phyloP scores from a whole-genome alignment of 2,113 vertebrate species.

The Engraulis encrasicolus region DNA sequence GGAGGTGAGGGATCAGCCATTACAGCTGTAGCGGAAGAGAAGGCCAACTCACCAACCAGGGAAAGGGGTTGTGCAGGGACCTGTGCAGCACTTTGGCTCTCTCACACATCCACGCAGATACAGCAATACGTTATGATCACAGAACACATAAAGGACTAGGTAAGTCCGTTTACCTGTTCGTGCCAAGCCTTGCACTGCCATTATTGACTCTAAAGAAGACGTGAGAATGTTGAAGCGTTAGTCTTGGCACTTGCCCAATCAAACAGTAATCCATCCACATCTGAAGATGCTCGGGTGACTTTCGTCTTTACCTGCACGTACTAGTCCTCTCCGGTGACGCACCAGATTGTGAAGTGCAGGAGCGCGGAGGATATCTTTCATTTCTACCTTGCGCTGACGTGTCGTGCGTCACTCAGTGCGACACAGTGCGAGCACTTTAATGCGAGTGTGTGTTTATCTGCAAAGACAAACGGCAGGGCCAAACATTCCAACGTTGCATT shows the following conservation, averaged over 20 bases:
- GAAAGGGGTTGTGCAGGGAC: not conserved
- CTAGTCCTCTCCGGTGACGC: no score
- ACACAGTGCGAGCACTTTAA: not conserved
- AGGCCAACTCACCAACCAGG: not conserved
- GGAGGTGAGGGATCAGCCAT: conserved; percentile 32
- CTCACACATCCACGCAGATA: not conserved
- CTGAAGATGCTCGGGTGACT: no score
- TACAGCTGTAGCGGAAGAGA: not conserved
- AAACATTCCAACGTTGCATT: not conserved
- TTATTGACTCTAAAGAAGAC: no score
- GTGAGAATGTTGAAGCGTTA: no score
- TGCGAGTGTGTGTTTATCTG: not conserved
- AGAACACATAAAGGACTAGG: not conserved
- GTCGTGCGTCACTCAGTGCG: not conserved
- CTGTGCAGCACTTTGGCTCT: not conserved
- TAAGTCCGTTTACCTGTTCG: not conserved
- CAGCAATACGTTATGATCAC: not conserved
- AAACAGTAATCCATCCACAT: no score
- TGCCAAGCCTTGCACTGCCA: not conserved
- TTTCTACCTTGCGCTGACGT: no score
- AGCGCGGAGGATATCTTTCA: no score
- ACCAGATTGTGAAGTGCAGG: no score
- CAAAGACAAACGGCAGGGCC: not conserved
- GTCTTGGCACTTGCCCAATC: no score
- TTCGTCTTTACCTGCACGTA: no score